phyloP scores from a whole-genome alignment of 2,888 invertebrate species.

The Acronicta aceris region DNA sequence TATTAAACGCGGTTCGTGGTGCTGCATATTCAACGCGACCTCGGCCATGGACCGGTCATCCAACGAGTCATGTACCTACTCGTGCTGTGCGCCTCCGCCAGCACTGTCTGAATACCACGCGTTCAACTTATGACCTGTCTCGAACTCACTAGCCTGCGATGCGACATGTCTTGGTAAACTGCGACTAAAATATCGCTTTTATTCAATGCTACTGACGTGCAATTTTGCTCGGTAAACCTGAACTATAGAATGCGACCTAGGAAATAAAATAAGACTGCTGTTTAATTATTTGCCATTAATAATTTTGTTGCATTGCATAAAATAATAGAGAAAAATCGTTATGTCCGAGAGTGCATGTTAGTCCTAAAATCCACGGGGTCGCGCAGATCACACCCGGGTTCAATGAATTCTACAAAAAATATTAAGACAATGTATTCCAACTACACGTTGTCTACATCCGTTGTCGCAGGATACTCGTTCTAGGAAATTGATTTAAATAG shows the following conservation, averaged over 20 bases:
- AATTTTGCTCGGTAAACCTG: background rate
- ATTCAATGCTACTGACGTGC: background rate
- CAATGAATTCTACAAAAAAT: slow-evolving; percentile 63
- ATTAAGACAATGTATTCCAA: slow-evolving; percentile 61
- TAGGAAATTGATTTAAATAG: slow-evolving; percentile 39
- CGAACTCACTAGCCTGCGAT: slow-evolving; percentile 20
- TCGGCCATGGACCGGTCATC: slow-evolving; percentile 83
- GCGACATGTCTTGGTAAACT: slow-evolving; percentile 30
- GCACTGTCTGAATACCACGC: slow-evolving; percentile 26
- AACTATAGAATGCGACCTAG: background rate
- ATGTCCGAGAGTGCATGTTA: slow-evolving; percentile 31
- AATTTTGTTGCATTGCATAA: background rate
- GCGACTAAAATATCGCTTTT: background rate
- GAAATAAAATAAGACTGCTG: background rate
- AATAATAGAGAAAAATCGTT: slow-evolving; percentile 1
- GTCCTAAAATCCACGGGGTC: slow-evolving; percentile 42
- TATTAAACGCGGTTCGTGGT: slow-evolving; percentile 72
- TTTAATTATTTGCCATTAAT: background rate
- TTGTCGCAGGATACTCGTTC: slow-evolving; percentile 52
- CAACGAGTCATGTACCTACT: slow-evolving; percentile 57
- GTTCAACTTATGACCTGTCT: slow-evolving; percentile 19
- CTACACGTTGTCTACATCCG: slow-evolving; percentile 55
- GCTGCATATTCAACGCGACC: slow-evolving; percentile 82
- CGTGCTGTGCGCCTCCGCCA: slow-evolving; percentile 21
- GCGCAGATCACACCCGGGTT: slow-evolving; percentile 57